Percentiles rank a stretch among this genome's conserved stretches.
Evolutionary conservation across 2,888 invertebrate species (phyloP).

Genomic region (Aethes cnicana): DNA sequence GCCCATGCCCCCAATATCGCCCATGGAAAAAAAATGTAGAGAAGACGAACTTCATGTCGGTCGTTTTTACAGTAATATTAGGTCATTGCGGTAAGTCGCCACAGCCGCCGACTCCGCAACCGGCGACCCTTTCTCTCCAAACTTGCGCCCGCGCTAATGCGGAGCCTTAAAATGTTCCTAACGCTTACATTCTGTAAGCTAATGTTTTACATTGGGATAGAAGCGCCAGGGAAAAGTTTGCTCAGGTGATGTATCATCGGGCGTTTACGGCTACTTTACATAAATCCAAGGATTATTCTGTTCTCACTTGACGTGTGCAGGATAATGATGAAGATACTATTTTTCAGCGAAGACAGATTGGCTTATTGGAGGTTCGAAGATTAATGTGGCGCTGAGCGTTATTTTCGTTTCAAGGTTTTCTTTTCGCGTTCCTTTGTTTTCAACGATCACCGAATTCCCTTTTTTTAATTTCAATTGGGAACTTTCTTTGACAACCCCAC

Average conservation of each 20-base stretch:
- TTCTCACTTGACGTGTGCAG: conserved; percentile 7
- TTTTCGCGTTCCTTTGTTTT: background rate
- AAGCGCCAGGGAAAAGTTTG: conserved; percentile 39
- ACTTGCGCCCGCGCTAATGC: conserved; percentile 25
- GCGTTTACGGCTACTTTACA: conserved; percentile 19
- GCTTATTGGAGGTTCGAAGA: background rate
- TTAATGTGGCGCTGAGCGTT: background rate
- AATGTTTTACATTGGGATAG: conserved; percentile 43
- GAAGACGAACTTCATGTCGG: too few relatives aligned
- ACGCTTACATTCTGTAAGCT: conserved; percentile 41
- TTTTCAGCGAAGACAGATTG: conserved; percentile 1
- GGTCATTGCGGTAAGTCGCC: too few relatives aligned
- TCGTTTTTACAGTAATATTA: too few relatives aligned
- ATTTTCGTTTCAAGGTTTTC: background rate
- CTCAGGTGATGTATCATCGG: conserved; percentile 36
- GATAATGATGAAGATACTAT: conserved; percentile 20
- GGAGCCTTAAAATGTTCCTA: conserved; percentile 35
- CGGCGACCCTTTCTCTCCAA: conserved; percentile 2
- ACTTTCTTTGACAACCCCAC: too few relatives aligned
- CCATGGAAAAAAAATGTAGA: too few relatives aligned
- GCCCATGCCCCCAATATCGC: too few relatives aligned
- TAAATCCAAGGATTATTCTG: conserved; percentile 22
- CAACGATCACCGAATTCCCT: too few relatives aligned
- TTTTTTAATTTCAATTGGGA: too few relatives aligned
- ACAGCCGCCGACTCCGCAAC: too few relatives aligned